Conservation (phyloP, 2,888 invertebrate species). For the Idaea straminata region DNA sequence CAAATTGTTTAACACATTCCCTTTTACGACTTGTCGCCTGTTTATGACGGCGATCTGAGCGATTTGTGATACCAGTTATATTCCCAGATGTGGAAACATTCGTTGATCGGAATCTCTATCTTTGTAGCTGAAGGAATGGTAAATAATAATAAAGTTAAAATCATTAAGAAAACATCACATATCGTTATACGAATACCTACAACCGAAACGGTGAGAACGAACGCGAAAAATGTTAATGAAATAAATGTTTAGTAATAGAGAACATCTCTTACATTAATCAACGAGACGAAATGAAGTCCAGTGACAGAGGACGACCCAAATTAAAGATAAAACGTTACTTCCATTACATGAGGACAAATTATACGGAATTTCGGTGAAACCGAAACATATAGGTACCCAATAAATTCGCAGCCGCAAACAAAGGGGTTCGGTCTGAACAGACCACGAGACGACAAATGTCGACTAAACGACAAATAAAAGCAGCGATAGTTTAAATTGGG, state of each 20-base stretch:
- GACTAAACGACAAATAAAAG: conserved; percentile 77
- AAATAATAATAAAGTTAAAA: conserved; percentile 1
- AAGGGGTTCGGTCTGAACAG: conserved; percentile 51
- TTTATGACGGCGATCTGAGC: conserved; percentile 60
- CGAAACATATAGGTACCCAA: conserved; percentile 44
- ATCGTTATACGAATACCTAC: background rate
- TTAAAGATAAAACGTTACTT: conserved; percentile 68
- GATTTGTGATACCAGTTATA: conserved; percentile 54
- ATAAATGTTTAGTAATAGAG: conserved; percentile 23
- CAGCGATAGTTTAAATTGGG: conserved; percentile 75
- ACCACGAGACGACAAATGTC: conserved; percentile 67
- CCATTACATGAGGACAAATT: conserved; percentile 63
- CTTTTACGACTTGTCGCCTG: conserved; percentile 64
- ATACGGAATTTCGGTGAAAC: conserved; percentile 55
- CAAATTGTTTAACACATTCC: conserved; percentile 74
- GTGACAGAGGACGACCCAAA: conserved; percentile 58
- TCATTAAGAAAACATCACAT: background rate
- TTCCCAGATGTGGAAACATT: conserved; percentile 47
- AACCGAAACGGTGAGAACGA: conserved; percentile 11
- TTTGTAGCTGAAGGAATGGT: conserved; percentile 8
- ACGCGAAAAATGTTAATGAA: conserved; percentile 13
- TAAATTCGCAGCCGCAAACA: conserved; percentile 66
- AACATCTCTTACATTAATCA: conserved; percentile 57
- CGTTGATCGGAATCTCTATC: conserved; percentile 33
- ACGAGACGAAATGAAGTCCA: conserved; percentile 52